Base-by-base conservation (phyloP, 1,140 invertebrate genomes). In the Brachionus angularis region DNA sequence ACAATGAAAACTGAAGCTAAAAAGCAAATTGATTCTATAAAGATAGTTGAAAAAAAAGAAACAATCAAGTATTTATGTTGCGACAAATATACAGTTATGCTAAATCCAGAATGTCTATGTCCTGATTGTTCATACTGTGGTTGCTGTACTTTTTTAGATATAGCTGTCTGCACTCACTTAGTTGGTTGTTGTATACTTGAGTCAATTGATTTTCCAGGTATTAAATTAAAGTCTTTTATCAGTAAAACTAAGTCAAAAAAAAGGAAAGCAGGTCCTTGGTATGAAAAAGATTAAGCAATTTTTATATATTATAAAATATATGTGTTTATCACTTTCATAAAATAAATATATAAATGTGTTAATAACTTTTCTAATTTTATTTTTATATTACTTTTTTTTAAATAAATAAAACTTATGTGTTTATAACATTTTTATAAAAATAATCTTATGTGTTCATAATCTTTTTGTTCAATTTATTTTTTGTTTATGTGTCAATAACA, bases 1-100 rank as follows among this genome's bases (percentile, higher is more conserved):
- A 53, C 8, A 25, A 18, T 53, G 31, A 53, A 53, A 53, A 7
- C 16, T n/a, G 29, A 14, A 53, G 50, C 50, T 52, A 29, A 52
- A 52, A 27, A 52, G 23, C 21, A 52, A 52, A 25, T 29, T 25
- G 49, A 52, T 14, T 42, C 39, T 52, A 52, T 18, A 25, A 18
- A 25, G 27, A 52, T 25, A 52, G 49, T 25, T 5, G 27, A 52
- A 52, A 52, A 27, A 52, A 27, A 52, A n/a, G n/a, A 52, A 25
- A 25, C 23, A 25, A 52, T 52, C 23, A 52, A 52, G 18, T 27
- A 27, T 25, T n/a, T 21, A 25, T 25, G 23, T 52, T 25, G 27
- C 2, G 49, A 52, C 27, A 52, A 12, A 52, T 25, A 27, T 52
- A 52, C 12, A 25, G 18, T 25, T 14, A 21, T 25, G n/a, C 23